Conservation (phyloP, 1,140 invertebrate species). For the Neodiprion lecontei region DNA sequence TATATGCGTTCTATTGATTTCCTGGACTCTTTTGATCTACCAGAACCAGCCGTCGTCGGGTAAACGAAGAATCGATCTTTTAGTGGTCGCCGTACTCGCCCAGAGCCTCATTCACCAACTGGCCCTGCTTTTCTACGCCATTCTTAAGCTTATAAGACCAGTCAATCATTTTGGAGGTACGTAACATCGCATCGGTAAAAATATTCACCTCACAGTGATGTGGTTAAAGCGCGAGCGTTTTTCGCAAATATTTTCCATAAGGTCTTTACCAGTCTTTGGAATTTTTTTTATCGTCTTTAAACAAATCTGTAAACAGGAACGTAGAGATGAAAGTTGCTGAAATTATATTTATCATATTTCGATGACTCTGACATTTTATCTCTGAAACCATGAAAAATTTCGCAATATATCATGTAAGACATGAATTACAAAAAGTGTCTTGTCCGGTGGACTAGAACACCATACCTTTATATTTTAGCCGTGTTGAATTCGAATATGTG, state of each 20-base stretch:
- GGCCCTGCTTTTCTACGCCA: constrained; percentile 58
- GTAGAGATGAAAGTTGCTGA: neutral
- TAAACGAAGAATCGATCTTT: constrained; percentile 65
- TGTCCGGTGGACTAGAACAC: too few species aligned
- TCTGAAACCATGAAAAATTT: too few species aligned
- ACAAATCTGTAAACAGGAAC: too few species aligned
- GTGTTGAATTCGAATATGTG: too few species aligned
- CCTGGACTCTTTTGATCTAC: constrained; percentile 61
- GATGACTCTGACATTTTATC: too few species aligned
- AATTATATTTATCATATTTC: too few species aligned
- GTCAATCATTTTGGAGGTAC: constrained; percentile 54
- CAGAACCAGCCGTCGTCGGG: constrained; percentile 61
- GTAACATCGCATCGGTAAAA: neutral
- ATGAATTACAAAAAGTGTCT: too few species aligned
- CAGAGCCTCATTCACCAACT: constrained; percentile 61
- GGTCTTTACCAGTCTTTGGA: too few species aligned
- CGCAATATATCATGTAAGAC: too few species aligned
- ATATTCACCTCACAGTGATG: constrained; percentile 4
- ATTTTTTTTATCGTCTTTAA: too few species aligned
- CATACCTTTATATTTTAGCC: too few species aligned
- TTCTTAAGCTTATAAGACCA: constrained; percentile 61
- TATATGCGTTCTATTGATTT: constrained; percentile 59
- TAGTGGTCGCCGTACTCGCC: constrained; percentile 60
- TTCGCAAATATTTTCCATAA: constrained; percentile 15
- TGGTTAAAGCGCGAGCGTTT: neutral